phyloP scores from a whole-genome alignment of 2,113 vertebrate species.

The Narcine bancroftii region DNA sequence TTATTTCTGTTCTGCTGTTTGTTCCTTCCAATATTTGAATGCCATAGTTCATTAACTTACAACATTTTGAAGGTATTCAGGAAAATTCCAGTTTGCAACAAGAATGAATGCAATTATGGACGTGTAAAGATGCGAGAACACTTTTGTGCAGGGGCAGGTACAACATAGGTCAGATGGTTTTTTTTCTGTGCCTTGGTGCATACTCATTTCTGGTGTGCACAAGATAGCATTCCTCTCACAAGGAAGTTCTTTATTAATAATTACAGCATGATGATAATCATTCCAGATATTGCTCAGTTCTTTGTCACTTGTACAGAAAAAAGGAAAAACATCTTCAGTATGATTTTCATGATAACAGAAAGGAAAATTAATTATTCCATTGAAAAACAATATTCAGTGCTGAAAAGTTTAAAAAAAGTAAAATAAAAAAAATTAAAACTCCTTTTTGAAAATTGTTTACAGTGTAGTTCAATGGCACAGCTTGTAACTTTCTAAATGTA shows the following conservation, averaged over 20 bases:
- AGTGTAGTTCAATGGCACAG: not conserved
- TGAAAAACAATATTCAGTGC: not conserved
- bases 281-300: not conserved
- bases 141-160: not conserved
- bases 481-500: not conserved
- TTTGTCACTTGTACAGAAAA: not conserved
- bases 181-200: not conserved
- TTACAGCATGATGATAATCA: not conserved
- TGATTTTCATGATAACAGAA: not conserved
- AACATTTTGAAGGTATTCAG: not conserved
- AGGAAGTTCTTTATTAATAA: not conserved
- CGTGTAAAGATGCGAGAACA: not conserved
- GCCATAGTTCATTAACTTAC: not conserved
- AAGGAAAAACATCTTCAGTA: not conserved
- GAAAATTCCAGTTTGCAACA: not conserved
- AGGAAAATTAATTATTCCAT: not conserved
- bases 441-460: not conserved
- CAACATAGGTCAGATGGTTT: not conserved
- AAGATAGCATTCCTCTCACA: not conserved
- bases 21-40: not conserved
- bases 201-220: not conserved
- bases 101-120: not conserved
- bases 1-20: not conserved
- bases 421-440: not conserved
- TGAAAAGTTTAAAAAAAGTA: not conserved